Evolutionary conservation across 2,888 invertebrate genomes (phyloP).

Genomic region (Brachypalpus laphriformis): DNA sequence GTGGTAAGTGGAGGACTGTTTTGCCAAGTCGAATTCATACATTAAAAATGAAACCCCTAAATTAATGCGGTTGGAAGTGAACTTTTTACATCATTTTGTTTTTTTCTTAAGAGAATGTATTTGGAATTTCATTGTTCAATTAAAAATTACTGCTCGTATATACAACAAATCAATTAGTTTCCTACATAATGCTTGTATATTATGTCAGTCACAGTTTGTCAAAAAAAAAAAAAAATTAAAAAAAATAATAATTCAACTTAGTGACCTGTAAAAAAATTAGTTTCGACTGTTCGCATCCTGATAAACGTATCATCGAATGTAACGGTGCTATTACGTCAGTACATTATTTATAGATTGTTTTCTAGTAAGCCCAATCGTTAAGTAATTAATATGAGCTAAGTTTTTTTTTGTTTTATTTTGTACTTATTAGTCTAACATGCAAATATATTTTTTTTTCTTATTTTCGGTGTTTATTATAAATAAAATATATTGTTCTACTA

Average conservation of each 20-base stretch:
- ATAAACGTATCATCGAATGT: slow-evolving; percentile 45
- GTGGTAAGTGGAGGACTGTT: slow-evolving; percentile 30
- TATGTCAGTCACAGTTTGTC: slow-evolving; percentile 37
- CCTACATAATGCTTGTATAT: slow-evolving; percentile 40
- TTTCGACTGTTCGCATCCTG: slow-evolving; percentile 52
- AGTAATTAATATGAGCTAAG: slow-evolving; percentile 36
- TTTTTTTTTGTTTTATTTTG: slow-evolving; percentile 52
- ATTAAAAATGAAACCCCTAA: slow-evolving; percentile 52
- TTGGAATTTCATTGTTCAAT: slow-evolving; percentile 66
- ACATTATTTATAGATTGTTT: slow-evolving; percentile 40
- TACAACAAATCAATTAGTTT: slow-evolving; percentile 51
- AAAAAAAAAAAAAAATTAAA: slow-evolving; percentile 33
- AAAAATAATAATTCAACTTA: slow-evolving; percentile 25
- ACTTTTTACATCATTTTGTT: slow-evolving; percentile 38
- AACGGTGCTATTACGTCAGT: slow-evolving; percentile 48
- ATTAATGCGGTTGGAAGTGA: slow-evolving; percentile 43
- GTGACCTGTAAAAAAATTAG: slow-evolving; percentile 44
- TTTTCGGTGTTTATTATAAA: slow-evolving; percentile 71
- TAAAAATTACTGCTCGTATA: slow-evolving; percentile 61
- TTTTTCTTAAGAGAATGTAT: slow-evolving; percentile 50
- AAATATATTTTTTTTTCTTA: slow-evolving; percentile 63
- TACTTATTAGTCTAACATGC: slow-evolving; percentile 74
- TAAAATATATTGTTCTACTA: slow-evolving; percentile 74
- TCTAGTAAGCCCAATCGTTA: slow-evolving; percentile 58
- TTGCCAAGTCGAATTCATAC: slow-evolving; percentile 15